phyloP scores from a whole-genome alignment of 1,140 invertebrate genomes.

The Oryzaephilus surinamensis region DNA sequence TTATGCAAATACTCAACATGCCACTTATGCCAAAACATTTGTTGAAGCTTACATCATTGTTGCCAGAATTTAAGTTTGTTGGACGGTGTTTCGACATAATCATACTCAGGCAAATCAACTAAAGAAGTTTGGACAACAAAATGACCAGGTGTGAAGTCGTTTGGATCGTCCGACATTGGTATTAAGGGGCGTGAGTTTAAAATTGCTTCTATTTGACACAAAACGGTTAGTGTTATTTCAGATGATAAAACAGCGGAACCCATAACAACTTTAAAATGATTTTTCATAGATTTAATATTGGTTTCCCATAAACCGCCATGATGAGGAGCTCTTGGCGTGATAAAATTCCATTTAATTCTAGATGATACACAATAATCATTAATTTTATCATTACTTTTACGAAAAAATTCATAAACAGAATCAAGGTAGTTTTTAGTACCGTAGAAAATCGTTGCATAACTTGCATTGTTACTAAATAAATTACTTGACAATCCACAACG shows the following conservation, averaged over 20 bases:
- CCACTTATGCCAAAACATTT: too few species aligned
- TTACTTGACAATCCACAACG: constrained; percentile 5
- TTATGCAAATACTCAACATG: too few species aligned
- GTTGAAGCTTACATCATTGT: too few species aligned
- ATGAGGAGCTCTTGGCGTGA: constrained; percentile 33
- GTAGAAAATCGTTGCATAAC: constrained; percentile 7
- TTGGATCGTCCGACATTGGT: background rate
- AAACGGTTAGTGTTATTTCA: constrained; percentile 7
- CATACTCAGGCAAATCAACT: too few species aligned
- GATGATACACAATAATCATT: too few species aligned
- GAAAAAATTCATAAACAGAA: background rate
- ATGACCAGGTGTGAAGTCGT: constrained; percentile 26
- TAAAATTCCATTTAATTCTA: constrained; percentile 30
- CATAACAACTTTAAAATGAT: constrained; percentile 22
- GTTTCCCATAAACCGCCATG: constrained; percentile 37
- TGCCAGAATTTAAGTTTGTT: too few species aligned
- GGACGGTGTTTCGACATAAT: too few species aligned
- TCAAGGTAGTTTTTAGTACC: constrained; percentile 7
- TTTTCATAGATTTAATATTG: constrained; percentile 34
- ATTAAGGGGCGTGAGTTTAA: background rate
- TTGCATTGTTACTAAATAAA: constrained; percentile 14
- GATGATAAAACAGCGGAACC: background rate
- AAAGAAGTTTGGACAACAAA: too few species aligned
- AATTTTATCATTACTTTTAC: too few species aligned
- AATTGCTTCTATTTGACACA: background rate